Base-by-base conservation (phyloP, 2,888 invertebrate species). In the Osedax fenrisi region DNA sequence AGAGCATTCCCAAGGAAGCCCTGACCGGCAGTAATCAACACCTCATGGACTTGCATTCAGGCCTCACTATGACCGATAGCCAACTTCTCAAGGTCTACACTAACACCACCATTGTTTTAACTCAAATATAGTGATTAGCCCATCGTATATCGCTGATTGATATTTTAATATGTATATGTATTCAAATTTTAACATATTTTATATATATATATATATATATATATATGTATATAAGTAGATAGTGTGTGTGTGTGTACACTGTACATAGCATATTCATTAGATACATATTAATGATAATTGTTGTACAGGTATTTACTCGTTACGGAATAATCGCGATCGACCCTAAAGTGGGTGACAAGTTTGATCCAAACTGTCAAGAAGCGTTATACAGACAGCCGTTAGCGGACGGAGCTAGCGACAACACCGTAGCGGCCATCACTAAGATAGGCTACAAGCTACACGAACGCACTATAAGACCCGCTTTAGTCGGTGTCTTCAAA, bases 391-490 rank as follows among this genome's bases (percentile, higher is more conserved):
- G 94, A 86, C 92, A 93, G 87, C 86, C 86, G 0, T 78, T 81
- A 0, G 79, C 81, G 1, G 80, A 82, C 21, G 82, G 80, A 81
- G 90, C 89, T 89, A 89, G 89, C 75, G 87, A 92, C 0, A 95
- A 94, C 41, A 92, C 91, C 0, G 90, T 98, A 10, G 91, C 94
- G 1, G 90, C 91, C 0, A 94, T 97, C 0, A 92, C 92, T 75
- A 97, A 98, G 87, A 88, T 93, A 68, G 98, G 98, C 3, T 99
- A 95, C 86, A 93, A 92, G 84, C 87, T 99, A 74, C 91, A 93
- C 81, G 92, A 93, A 82, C 88, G 98, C 79, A 92, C 94, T 80
- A 90, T 99, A 80, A 88, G 98, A 79, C 95, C 98, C 59, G 97
- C 98, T 1, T 86, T 95, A 61, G 98, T 99, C 26, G 98, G 97